Evolutionary conservation across 2,113 vertebrate genomes (phyloP).

Genomic region (Suncus etruscus): DNA sequence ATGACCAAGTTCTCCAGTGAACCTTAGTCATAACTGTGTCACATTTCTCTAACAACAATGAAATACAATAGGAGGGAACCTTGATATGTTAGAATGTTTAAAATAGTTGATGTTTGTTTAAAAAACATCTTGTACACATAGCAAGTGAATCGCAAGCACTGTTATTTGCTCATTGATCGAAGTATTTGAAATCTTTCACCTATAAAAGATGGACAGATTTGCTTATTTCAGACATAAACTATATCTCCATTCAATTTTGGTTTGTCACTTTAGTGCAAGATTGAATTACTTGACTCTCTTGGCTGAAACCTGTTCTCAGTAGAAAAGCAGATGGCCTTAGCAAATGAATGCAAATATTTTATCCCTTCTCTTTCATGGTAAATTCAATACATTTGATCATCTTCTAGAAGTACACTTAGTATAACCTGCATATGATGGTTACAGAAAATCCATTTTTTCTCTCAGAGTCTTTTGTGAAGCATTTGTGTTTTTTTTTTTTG

Average conservation of each 20-base stretch:
- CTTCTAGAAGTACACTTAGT: not conserved
- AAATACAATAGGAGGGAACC: not conserved
- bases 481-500: not conserved
- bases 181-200: not conserved
- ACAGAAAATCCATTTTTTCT: not conserved
- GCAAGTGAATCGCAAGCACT: not conserved
- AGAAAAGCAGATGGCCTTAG: not conserved
- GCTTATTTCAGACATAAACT: not conserved
- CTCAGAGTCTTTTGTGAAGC: not conserved
- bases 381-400: slow-evolving; percentile 13
- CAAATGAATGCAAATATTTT: slow-evolving; percentile 42
- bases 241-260: not conserved
- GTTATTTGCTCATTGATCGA: not conserved
- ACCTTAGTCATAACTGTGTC: not conserved
- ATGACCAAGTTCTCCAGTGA: not conserved
- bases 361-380: slow-evolving; percentile 5
- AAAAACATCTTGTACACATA: not conserved
- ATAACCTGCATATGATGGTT: not conserved
- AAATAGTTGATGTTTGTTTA: too few species aligned
- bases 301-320: not conserved
- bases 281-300: not conserved
- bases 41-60: not conserved
- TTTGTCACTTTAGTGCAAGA: not conserved
- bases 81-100: not conserved
- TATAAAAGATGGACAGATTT: not conserved